phyloP scores from a whole-genome alignment of 2,888 invertebrate genomes.

The Hirtodrosophila confusa region DNA sequence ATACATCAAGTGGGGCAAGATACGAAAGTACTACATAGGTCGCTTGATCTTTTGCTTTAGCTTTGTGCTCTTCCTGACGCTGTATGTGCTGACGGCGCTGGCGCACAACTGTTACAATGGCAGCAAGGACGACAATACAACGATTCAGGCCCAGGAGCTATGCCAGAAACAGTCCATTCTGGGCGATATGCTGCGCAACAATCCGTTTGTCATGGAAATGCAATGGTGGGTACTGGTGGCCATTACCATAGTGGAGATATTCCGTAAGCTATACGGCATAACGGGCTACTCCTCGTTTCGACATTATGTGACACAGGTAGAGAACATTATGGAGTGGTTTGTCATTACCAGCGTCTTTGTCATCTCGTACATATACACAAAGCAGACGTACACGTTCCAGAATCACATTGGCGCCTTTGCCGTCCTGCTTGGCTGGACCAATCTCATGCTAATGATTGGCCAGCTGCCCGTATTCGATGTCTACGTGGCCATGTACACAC shows the following conservation, averaged over 20 bases:
- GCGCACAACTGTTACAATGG: conserved; percentile 94
- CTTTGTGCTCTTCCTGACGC: conserved; percentile 91
- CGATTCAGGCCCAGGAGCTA: conserved; percentile 89
- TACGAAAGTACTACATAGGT: conserved; percentile 93
- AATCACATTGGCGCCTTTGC: conserved; percentile 94
- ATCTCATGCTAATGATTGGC: conserved; percentile 95
- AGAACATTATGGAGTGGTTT: conserved; percentile 95
- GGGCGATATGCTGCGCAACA: conserved; percentile 89
- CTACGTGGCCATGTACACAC: conserved; percentile 95
- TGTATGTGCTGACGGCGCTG: conserved; percentile 92
- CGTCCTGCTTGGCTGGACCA: conserved; percentile 93
- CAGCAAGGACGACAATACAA: conserved; percentile 90
- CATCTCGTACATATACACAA: conserved; percentile 92
- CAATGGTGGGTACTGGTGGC: conserved; percentile 93
- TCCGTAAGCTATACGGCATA: conserved; percentile 92
- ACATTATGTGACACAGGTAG: conserved; percentile 92
- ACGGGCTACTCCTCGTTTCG: conserved; percentile 92
- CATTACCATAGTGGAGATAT: conserved; percentile 91
- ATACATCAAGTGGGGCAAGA: conserved; percentile 95
- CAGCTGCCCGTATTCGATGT: conserved; percentile 94
- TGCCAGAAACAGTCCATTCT: conserved; percentile 92
- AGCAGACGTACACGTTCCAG: conserved; percentile 91
- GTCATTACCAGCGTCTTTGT: conserved; percentile 93
- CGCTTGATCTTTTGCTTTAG: conserved; percentile 91
- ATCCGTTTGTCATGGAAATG: conserved; percentile 91